Percentiles rank a stretch among this genome's conserved stretches.
Evolutionary conservation across 2,113 vertebrate species (phyloP).

Genomic region (Ramphastos sulfuratus): DNA sequence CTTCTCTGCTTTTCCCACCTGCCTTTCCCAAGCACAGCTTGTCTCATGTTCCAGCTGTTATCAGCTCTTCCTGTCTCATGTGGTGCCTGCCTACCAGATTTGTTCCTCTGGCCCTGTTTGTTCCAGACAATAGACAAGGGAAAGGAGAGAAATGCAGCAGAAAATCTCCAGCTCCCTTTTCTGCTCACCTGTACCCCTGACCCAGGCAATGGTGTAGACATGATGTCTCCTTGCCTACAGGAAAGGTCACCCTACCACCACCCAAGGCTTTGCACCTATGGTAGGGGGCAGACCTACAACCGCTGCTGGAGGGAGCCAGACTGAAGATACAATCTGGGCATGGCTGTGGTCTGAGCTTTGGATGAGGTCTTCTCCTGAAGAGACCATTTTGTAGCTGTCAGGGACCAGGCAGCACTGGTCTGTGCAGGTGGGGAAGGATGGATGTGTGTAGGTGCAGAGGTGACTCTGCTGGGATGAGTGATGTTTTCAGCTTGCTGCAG

Average conservation of each 20-base stretch:
- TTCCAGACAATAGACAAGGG: not conserved
- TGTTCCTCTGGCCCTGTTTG: not conserved
- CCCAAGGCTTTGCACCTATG: not conserved
- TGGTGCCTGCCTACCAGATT: rapidly evolving
- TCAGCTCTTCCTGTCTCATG: not conserved
- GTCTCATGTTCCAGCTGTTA: not conserved
- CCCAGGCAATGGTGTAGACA: not conserved
- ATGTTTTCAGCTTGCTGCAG: not conserved
- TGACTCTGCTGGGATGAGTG: not conserved
- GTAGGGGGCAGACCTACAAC: not conserved
- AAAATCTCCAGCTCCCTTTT: not conserved
- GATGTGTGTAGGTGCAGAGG: not conserved
- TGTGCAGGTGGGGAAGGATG: not conserved
- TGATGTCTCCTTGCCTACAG: not conserved
- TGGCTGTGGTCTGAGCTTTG: not conserved
- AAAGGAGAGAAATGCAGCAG: not conserved
- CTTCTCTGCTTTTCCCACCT: not conserved
- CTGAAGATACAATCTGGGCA: not conserved
- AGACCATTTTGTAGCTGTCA: not conserved
- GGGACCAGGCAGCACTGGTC: not conserved
- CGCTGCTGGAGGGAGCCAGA: not conserved
- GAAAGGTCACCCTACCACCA: not conserved
- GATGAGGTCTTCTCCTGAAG: not conserved
- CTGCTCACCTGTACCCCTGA: not conserved
- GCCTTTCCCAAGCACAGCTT: not conserved